Conservation (phyloP, 2,797 vertebrate species). For the Syngnathus acus region DNA sequence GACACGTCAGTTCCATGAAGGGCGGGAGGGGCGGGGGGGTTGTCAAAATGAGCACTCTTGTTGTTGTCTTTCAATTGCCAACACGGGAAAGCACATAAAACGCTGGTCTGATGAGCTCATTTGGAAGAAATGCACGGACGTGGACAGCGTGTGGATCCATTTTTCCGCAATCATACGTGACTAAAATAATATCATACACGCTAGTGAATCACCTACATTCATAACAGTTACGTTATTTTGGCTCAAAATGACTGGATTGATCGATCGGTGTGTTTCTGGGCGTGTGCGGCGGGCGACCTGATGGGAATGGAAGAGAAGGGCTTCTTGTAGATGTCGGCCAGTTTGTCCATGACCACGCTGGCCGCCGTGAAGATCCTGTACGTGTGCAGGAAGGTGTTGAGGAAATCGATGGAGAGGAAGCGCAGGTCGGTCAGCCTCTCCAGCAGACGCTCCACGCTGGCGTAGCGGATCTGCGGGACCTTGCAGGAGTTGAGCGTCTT, state of each 20-base stretch:
- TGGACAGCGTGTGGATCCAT: not conserved
- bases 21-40: not conserved
- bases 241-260: too few species aligned
- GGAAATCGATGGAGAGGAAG: constrained; percentile 97
- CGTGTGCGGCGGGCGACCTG: constrained; percentile 68
- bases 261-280: too few species aligned
- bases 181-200: too few species aligned
- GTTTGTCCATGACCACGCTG: constrained; percentile 86
- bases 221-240: too few species aligned
- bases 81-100: not conserved
- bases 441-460: constrained; percentile 90
- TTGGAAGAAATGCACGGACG: not conserved
- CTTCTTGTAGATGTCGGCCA: constrained; percentile 92
- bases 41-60: constrained; percentile 9
- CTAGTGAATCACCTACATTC: too few species aligned
- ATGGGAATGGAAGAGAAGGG: constrained; percentile 95
- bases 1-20: constrained; percentile 22
- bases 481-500: constrained; percentile 99
- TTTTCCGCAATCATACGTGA: too few species aligned
- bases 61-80: constrained; percentile 15
- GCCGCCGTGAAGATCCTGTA: constrained; percentile 95
- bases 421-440: constrained; percentile 93
- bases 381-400: constrained; percentile 97
- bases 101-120: not conserved
- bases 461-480: constrained; percentile 96